Conservation (phyloP, 2,797 vertebrate species). For the Microchirus variegatus region DNA sequence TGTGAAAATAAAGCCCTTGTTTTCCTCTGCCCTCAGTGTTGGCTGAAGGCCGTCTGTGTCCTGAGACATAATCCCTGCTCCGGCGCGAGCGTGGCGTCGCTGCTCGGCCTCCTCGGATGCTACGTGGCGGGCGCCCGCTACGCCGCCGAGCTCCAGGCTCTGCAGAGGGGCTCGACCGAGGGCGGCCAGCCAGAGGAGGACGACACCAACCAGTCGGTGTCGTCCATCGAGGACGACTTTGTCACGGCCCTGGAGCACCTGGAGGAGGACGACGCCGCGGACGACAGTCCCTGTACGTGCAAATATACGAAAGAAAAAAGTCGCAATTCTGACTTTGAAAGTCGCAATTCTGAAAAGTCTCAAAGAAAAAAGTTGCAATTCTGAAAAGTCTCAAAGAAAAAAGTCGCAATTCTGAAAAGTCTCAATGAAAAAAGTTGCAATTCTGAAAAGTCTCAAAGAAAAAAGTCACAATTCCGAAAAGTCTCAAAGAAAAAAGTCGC, state of each 20-base stretch:
- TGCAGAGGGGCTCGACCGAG: slow-evolving; percentile 77
- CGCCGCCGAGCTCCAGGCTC: slow-evolving; percentile 84
- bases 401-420: too few relatives aligned
- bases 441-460: too few relatives aligned
- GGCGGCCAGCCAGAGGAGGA: slow-evolving; percentile 88
- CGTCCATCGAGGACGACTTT: slow-evolving; percentile 98
- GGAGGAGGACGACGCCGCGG: slow-evolving; percentile 89
- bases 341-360: too few relatives aligned
- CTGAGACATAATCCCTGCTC: slow-evolving; percentile 84
- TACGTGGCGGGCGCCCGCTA: slow-evolving; percentile 89
- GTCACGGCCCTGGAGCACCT: slow-evolving; percentile 97
- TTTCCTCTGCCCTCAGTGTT: slow-evolving; percentile 65
- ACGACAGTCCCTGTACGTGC: slow-evolving; percentile 66
- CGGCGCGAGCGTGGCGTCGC: slow-evolving; percentile 73
- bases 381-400: too few relatives aligned
- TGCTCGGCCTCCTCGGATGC: slow-evolving; percentile 89
- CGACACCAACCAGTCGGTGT: slow-evolving; percentile 97
- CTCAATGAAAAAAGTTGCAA: too few relatives aligned
- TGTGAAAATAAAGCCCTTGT: neutral
- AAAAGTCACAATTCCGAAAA: too few relatives aligned
- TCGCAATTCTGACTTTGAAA: too few relatives aligned
- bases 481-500: too few relatives aligned
- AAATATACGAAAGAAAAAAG: too few relatives aligned
- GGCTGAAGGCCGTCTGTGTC: slow-evolving; percentile 89
- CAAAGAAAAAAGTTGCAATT: too few relatives aligned